Evolutionary conservation across 2,113 vertebrate genomes (phyloP).

Genomic region (Heterocephalus glaber): DNA sequence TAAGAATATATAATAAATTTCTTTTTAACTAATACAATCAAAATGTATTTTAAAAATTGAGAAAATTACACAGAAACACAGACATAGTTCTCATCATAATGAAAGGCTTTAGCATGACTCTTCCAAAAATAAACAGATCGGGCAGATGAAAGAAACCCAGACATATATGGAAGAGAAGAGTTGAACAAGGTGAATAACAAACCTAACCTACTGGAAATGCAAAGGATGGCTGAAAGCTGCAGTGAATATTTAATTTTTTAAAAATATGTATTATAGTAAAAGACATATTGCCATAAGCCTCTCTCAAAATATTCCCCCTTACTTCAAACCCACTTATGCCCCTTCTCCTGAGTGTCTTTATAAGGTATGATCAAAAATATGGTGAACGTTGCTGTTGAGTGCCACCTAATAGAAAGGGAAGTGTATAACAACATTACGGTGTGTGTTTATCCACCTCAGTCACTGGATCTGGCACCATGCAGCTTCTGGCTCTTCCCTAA

Average conservation of each 20-base stretch:
- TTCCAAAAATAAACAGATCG: background rate
- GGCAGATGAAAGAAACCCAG: background rate
- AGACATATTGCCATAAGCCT: background rate
- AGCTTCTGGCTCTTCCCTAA: background rate
- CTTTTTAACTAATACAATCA: background rate
- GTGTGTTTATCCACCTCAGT: too few relatives aligned
- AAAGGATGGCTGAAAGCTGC: background rate
- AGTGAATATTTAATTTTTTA: background rate
- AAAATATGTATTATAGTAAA: background rate
- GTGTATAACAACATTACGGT: background rate
- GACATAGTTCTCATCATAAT: background rate
- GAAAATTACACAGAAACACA: background rate
- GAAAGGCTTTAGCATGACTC: background rate
- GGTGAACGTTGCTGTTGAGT: background rate
- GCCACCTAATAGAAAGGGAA: background rate
- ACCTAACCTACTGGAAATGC: background rate
- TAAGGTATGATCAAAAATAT: background rate
- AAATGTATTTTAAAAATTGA: conserved; percentile 6
- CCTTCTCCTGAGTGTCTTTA: background rate
- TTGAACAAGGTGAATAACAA: background rate
- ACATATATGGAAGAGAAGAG: background rate
- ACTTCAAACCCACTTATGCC: too few relatives aligned
- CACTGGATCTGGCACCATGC: background rate
- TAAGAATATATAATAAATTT: background rate
- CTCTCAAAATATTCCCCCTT: too few relatives aligned